Conservation (phyloP, 2,888 invertebrate species). For the Prosopocoilus inquinatus region DNA sequence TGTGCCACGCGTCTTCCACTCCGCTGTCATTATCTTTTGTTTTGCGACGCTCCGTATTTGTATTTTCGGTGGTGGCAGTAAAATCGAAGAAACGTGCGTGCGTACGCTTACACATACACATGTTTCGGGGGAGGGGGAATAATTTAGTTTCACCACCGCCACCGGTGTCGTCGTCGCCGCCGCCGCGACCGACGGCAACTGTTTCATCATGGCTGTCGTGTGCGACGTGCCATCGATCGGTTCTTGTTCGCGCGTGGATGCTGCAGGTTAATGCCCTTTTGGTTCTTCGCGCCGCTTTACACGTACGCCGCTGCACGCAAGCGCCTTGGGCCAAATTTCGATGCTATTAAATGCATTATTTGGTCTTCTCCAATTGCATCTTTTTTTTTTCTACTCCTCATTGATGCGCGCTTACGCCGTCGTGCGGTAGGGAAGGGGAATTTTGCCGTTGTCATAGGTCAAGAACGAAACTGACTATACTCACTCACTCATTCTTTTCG, state of each 20-base stretch:
- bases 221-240: conserved; percentile 36
- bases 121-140: conserved; percentile 13
- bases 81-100: conserved; percentile 9
- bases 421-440: not conserved
- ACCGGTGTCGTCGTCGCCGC: conserved; percentile 6
- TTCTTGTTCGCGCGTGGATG: conserved; percentile 31
- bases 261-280: conserved; percentile 38
- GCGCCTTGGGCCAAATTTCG: not conserved
- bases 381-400: not conserved
- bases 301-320: conserved; percentile 16
- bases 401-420: not conserved
- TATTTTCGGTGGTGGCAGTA: not conserved
- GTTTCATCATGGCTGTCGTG: conserved; percentile 34
- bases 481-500: too few species aligned
- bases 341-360: not conserved
- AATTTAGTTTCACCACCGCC: conserved; percentile 8
- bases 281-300: conserved; percentile 31
- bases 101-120: too few species aligned
- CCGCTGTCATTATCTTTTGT: conserved; percentile 16
- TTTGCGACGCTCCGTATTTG: conserved; percentile 7
- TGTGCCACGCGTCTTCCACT: not conserved
- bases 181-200: conserved; percentile 22
- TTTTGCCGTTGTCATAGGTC: not conserved
- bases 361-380: not conserved
- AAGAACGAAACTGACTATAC: not conserved